Evolutionary conservation across 2,797 vertebrate species (phyloP), one percentile per base, ranked within the genome.

Genomic region (Fringilla coelebs): DNA sequence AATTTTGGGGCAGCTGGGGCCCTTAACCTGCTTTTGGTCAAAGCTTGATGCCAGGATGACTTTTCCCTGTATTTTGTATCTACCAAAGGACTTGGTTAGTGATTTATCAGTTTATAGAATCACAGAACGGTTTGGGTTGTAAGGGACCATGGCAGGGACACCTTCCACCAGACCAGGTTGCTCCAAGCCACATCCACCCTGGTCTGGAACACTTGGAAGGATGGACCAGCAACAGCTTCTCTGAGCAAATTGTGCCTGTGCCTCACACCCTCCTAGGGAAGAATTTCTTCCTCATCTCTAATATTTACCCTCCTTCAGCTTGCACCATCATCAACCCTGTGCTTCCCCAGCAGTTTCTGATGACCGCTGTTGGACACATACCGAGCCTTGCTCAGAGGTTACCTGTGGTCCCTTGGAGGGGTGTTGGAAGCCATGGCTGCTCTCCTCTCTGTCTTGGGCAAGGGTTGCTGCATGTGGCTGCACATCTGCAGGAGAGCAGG

Each of bases 121-220:
- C 32, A 8, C 32, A 21, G 74, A 38, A 25, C 0, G 0, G 19
- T 66, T 72, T 54, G 31, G 11, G 9, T 36, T 90, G 26, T 61
- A 34, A 36, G 19, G 31, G 25, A 60, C 52, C 21, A 10, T 28
- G 43, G n/a, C 58, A 71, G 51, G 11, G 52, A 24, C n/a, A 10
- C 10, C 6, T 66, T 28, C 31, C 46, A 48, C 21, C 13, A 46
- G 2, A 4, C 6, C 48, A 48, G 26, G 11, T 8, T 78, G 40
- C 19, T 78, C 22, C 17, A 41, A 9, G 4, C 11, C 28, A 5
- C 0, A 0, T 45, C 43, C 49, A 51, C 0, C 17, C 32, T 61
- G 24, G 19, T 34, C 46, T 61, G 6, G 54, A 11, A 25, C 40
- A 7, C 24, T 78, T 8, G 13, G 32, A 38, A 20, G 34, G 34